Conservation (phyloP, 2,113 vertebrate species). For the Hemiprocne comata region DNA sequence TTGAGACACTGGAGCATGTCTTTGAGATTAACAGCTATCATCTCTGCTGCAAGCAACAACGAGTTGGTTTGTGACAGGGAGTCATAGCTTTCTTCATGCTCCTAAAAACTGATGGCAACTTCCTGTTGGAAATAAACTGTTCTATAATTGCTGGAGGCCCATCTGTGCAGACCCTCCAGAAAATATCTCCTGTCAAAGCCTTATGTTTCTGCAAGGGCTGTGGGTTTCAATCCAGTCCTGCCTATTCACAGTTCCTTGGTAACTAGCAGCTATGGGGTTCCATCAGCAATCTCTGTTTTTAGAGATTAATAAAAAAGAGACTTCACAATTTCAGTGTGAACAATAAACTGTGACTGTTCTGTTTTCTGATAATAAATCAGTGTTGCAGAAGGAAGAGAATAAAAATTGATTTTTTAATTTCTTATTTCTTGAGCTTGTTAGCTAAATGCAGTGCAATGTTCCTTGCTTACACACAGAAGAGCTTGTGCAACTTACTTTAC, state of each 20-base stretch:
- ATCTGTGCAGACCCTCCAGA: background rate
- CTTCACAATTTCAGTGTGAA: background rate
- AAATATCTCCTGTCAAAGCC: background rate
- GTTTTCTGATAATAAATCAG: background rate
- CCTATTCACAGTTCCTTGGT: background rate
- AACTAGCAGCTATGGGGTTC: background rate
- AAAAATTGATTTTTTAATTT: background rate
- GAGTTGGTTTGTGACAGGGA: background rate
- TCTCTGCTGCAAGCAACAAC: background rate
- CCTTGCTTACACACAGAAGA: background rate
- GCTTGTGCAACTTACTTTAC: background rate
- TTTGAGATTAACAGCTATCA: accelerated
- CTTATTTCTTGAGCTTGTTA: background rate
- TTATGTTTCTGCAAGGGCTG: background rate
- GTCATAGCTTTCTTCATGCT: background rate
- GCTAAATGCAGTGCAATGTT: background rate
- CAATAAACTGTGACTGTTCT: background rate
- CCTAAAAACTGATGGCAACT: background rate
- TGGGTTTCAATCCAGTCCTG: background rate
- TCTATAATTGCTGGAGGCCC: accelerated
- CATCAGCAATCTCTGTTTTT: background rate
- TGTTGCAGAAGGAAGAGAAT: background rate
- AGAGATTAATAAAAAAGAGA: background rate
- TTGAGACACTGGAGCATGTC: accelerated
- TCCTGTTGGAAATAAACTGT: background rate